Evolutionary conservation across 2,113 vertebrate species (phyloP), one percentile per base, ranked within the genome.

Genomic region (Notothenia rossii): DNA sequence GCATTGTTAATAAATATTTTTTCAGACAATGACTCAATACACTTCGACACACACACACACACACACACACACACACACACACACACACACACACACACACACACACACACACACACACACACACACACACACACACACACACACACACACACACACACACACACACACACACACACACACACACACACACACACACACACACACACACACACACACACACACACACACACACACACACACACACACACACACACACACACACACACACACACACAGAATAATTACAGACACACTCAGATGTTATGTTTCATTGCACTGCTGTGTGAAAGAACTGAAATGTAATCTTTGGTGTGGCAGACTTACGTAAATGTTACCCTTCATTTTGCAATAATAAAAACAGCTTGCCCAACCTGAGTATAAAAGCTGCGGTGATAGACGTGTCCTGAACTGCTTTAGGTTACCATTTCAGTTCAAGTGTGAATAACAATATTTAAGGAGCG

Each of bases 391-490:
- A 54, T 45, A 51, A 64, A 84, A 60, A 46, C 40, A 25, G 29
- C 13, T n/a, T 2, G 56, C 51, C 70, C 63, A 40, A 64, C 77
- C 80, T 73, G 36, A 4, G 61, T 15, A 10, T 18, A 56, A 66
- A 66, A 18, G 79, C 79, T 79, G 78, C 79, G 69, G 25, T 68
- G 72, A 75, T 59, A 59, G 66, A 33, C 17, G 14, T 40, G 58
- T 12, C 68, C 58, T 40, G 40, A 72, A 4, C 22, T 46, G 53
- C 51, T 68, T 68, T 22, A 48, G 58, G 75, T 65, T 80, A 85
- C 74, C 17, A 75, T 61, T 69, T 74, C 20, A 36, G 14, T 58
- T 82, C n/a, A 25, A 69, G 12, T 18, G 17, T 33, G 36, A 40
- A n/a, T 63, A 51, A 73, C 36, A 58, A 58, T 6, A 69, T 29